These are phyloP conservation scores for Chunga burmeisteri DNA, from an alignment of 2,113 vertebrate species.

Conservation along the genomic window DNA sequence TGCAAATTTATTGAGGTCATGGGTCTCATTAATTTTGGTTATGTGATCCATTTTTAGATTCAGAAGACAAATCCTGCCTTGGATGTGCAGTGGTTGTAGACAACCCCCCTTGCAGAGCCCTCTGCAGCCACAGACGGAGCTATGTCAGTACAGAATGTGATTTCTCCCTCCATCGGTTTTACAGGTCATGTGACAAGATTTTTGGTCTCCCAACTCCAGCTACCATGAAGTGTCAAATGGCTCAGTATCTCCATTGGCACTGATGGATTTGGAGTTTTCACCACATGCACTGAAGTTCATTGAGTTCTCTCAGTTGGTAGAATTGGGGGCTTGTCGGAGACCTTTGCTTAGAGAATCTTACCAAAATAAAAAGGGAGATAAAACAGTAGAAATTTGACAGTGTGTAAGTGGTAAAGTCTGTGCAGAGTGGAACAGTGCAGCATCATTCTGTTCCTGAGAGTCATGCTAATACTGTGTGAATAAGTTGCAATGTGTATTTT, in stretches of 20 bases:
- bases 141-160: background rate
- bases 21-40: background rate
- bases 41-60: background rate
- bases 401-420: background rate
- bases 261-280: background rate
- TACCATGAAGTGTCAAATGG: background rate
- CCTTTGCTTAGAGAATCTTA: background rate
- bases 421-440: background rate
- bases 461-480: background rate
- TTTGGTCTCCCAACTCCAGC: background rate
- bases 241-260: background rate
- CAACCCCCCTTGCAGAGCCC: background rate
- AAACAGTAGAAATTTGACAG: background rate
- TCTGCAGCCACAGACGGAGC: background rate
- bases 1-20: background rate
- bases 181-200: background rate
- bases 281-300: background rate
- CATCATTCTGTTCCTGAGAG: background rate
- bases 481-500: background rate
- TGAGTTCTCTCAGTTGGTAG: background rate
- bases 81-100: background rate
- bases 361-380: background rate
- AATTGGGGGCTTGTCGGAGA: background rate
- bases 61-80: background rate
- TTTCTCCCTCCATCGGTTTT: constrained; percentile 7